Evolutionary conservation across 2,888 invertebrate genomes (phyloP).

Genomic region (Leucania comma): DNA sequence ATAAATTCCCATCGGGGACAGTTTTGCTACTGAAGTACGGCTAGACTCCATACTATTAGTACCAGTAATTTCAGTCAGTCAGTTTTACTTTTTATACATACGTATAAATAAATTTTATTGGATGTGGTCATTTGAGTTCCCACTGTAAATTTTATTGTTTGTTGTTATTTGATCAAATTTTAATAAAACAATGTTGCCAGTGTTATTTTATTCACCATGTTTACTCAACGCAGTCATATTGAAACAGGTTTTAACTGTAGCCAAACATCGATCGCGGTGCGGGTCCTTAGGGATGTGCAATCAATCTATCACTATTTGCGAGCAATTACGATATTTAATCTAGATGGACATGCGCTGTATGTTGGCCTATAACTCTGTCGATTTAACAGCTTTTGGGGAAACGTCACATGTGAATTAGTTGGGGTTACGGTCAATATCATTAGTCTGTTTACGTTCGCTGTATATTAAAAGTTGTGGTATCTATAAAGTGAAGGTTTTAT

Average conservation of each 20-base stretch:
- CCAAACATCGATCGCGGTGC: constrained; percentile 21
- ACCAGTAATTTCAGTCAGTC: too few relatives aligned
- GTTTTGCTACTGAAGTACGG: too few relatives aligned
- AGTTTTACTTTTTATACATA: too few relatives aligned
- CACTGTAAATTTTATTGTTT: not conserved
- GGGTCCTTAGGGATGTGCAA: constrained; percentile 34
- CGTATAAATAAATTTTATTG: too few relatives aligned
- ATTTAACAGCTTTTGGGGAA: constrained; percentile 43
- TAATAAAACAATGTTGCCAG: not conserved
- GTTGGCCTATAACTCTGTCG: constrained; percentile 30
- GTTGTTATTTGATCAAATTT: constrained; percentile 4
- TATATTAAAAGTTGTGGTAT: constrained; percentile 1
- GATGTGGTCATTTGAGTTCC: not conserved
- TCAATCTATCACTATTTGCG: constrained; percentile 55
- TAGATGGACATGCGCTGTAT: constrained; percentile 32
- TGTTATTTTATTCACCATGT: not conserved
- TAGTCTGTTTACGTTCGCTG: constrained; percentile 10
- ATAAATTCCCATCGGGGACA: too few relatives aligned
- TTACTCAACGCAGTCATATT: constrained; percentile 18
- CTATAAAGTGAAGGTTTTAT: not conserved
- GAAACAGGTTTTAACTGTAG: constrained; percentile 21
- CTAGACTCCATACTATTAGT: too few relatives aligned
- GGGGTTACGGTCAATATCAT: constrained; percentile 32
- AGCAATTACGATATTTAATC: constrained; percentile 54
- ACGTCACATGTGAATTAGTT: constrained; percentile 37